Evolutionary conservation across 2,888 invertebrate genomes (phyloP).

Genomic region (Gari tellinella): DNA sequence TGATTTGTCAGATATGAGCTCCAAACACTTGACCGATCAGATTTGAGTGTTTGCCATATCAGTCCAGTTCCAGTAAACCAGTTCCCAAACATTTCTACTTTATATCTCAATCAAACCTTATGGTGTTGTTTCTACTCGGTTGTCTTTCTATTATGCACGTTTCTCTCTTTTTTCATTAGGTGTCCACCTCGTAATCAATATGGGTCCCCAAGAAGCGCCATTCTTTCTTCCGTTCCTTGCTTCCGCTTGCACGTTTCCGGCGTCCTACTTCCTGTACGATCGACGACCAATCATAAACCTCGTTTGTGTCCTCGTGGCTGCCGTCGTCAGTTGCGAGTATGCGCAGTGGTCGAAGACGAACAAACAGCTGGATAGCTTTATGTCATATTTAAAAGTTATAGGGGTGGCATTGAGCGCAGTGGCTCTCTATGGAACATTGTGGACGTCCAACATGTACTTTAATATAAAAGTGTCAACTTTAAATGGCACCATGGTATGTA

Average conservation of each 20-base stretch:
- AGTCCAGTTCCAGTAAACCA: no score
- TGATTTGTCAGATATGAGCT: no score
- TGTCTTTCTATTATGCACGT: no score
- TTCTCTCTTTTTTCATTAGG: conserved; percentile 89
- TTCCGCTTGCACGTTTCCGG: conserved; percentile 90
- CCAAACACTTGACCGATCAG: no score
- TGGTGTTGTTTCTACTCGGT: no score
- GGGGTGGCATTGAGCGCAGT: conserved; percentile 12
- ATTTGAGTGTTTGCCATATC: no score
- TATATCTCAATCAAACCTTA: no score
- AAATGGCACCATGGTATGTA: conserved; percentile 49
- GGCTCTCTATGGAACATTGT: conserved; percentile 36
- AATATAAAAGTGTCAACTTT: conserved; percentile 36
- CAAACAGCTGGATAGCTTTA: conserved; percentile 21
- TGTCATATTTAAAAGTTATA: conserved; percentile 25
- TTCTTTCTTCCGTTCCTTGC: conserved; percentile 89
- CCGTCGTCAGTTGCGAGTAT: conserved; percentile 39
- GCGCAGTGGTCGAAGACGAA: conserved; percentile 36
- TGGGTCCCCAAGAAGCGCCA: conserved; percentile 92
- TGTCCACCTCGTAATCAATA: conserved; percentile 95
- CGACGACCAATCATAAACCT: conserved; percentile 19
- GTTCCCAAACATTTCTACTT: no score
- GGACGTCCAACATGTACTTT: conserved; percentile 45
- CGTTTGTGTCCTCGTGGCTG: conserved; percentile 32
- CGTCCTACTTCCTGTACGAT: conserved; percentile 80